These are phyloP conservation scores for Neuroterus valhalla DNA, from an alignment of 1,140 invertebrate species.

Conservation along the genomic window DNA sequence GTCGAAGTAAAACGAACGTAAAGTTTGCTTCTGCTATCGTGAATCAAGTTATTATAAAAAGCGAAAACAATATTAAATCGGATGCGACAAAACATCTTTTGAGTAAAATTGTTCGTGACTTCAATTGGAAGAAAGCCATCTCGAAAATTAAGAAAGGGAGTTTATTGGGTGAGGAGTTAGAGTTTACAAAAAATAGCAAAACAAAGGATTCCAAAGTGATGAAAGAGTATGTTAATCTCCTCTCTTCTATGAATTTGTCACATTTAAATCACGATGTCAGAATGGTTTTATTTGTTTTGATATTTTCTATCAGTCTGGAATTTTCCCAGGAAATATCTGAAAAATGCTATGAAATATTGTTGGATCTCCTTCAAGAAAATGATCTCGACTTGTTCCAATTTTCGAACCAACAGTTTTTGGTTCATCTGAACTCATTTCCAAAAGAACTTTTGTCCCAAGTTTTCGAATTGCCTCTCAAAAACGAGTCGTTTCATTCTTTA, in stretches of 20 bases:
- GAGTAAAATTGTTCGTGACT: not conserved
- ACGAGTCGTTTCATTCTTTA: slow-evolving; percentile 3
- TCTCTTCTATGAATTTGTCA: not conserved
- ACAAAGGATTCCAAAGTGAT: not conserved
- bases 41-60: not conserved
- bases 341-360: slow-evolving; percentile 18
- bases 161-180: not conserved
- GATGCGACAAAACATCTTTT: slow-evolving; percentile 8
- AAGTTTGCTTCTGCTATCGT: not conserved
- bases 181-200: slow-evolving; percentile 3
- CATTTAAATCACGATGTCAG: slow-evolving; percentile 15
- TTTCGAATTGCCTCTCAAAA: slow-evolving; percentile 18
- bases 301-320: not conserved
- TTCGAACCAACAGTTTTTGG: not conserved
- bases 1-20: not conserved
- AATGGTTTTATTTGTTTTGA: slow-evolving; percentile 15
- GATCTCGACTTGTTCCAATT: slow-evolving; percentile 11
- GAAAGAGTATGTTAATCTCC: not conserved
- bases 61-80: not conserved
- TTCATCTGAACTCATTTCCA: not conserved
- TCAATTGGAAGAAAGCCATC: slow-evolving; percentile 12
- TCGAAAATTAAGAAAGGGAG: not conserved
- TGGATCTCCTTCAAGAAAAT: slow-evolving; percentile 20
- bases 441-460: not conserved
- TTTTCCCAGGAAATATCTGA: slow-evolving; percentile 19